phyloP scores from a whole-genome alignment of 2,113 vertebrate genomes.

The Seriola quinqueradiata region DNA sequence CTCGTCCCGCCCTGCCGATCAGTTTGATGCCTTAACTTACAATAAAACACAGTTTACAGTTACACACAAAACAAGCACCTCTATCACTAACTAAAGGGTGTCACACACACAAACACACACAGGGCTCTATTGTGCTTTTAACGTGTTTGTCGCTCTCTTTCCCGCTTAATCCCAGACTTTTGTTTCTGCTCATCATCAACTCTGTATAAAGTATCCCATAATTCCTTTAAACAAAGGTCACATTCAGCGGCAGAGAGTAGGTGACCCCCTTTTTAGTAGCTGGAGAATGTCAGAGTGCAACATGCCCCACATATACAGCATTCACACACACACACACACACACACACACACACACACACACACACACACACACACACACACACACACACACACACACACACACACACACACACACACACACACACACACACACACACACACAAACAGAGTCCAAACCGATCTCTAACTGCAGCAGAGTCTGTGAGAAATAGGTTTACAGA shows the following conservation, averaged over 20 bases:
- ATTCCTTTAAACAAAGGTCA: slow-evolving; percentile 82
- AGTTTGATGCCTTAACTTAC: background rate
- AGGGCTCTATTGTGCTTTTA: slow-evolving; percentile 68
- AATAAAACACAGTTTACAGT: background rate
- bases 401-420: slow-evolving; percentile 39
- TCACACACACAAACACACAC: slow-evolving; percentile 39
- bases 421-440: slow-evolving; percentile 18
- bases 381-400: slow-evolving; percentile 40
- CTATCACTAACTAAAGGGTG: slow-evolving; percentile 10
- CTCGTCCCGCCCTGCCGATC: background rate
- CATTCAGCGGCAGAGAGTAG: slow-evolving; percentile 69
- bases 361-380: slow-evolving; percentile 30
- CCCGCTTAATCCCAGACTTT: slow-evolving; percentile 82
- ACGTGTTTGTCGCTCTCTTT: slow-evolving; percentile 70
- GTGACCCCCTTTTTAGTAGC: slow-evolving; percentile 77
- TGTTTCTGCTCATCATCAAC: slow-evolving; percentile 77
- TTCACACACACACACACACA: slow-evolving; percentile 19
- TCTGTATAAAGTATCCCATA: slow-evolving; percentile 67
- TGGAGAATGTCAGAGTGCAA: slow-evolving; percentile 52
- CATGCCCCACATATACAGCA: slow-evolving; percentile 61
- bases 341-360: slow-evolving; percentile 40
- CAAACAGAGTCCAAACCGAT: slow-evolving; percentile 5
- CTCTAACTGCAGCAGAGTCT: background rate
- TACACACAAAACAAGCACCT: no score
- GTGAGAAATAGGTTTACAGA: slow-evolving; percentile 32